Evolutionary conservation across 2,113 vertebrate genomes (phyloP).

Genomic region (Malurus melanocephalus): DNA sequence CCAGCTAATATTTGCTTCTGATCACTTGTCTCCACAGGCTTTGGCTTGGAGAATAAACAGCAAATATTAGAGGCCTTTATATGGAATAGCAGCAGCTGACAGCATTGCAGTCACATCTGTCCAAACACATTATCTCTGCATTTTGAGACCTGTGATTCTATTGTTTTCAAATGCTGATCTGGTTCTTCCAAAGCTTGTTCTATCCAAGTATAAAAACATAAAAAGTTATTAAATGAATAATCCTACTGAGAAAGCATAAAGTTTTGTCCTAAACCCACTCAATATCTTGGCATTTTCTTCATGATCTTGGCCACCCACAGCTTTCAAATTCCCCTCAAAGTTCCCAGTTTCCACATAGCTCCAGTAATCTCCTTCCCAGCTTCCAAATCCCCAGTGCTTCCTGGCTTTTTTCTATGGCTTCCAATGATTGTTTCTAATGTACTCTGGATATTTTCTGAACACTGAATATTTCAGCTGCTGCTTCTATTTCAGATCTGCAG

Average conservation of each 20-base stretch:
- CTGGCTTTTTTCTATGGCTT: background rate
- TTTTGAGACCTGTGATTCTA: conserved; percentile 22
- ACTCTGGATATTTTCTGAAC: conserved; percentile 10
- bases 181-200: conserved; percentile 24
- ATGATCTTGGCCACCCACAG: background rate
- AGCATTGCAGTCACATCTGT: conserved; percentile 25
- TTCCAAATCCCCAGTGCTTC: background rate
- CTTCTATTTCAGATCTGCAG: background rate
- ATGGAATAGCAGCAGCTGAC: conserved; percentile 30
- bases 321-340: background rate
- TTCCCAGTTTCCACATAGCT: background rate
- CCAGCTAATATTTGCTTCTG: background rate
- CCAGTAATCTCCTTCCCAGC: background rate
- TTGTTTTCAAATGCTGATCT: conserved; percentile 40
- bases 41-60: conserved; percentile 20
- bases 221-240: background rate
- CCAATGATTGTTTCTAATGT: background rate
- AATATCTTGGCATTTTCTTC: background rate
- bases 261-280: background rate
- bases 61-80: background rate
- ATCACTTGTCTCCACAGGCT: background rate
- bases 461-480: background rate
- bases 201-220: conserved; percentile 12
- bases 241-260: background rate
- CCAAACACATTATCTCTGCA: conserved; percentile 13